phyloP scores from a whole-genome alignment of 2,888 invertebrate species.

The Ctenicera cuprea region DNA sequence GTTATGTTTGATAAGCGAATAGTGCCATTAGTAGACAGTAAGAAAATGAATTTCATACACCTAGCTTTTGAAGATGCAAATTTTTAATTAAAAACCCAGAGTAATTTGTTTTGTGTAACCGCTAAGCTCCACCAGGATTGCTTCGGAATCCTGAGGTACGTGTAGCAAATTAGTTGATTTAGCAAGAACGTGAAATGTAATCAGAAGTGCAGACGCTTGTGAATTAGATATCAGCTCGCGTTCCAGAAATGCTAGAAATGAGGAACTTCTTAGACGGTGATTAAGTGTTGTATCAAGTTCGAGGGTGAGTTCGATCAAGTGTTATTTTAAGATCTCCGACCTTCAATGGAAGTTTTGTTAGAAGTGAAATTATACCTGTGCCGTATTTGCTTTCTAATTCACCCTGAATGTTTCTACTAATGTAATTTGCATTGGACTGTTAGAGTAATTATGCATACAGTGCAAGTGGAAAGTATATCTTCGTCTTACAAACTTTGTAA shows the following conservation, averaged over 20 bases:
- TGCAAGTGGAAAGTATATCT: too few species aligned
- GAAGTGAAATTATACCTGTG: not conserved
- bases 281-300: conserved; percentile 25
- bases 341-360: not conserved
- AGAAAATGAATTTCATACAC: not conserved
- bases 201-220: conserved; percentile 28
- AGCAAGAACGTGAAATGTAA: conserved; percentile 30
- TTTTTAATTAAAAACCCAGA: not conserved
- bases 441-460: too few species aligned
- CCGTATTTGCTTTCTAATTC: not conserved
- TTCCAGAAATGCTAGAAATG: conserved; percentile 14
- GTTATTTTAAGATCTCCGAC: not conserved
- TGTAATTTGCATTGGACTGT: too few species aligned
- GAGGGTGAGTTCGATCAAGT: conserved; percentile 5
- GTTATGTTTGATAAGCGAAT: too few species aligned
- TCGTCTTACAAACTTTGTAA: too few species aligned
- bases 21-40: too few species aligned
- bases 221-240: conserved; percentile 20
- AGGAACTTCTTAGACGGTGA: conserved; percentile 25
- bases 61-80: not conserved
- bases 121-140: not conserved
- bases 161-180: conserved; percentile 30
- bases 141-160: conserved; percentile 2
- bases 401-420: not conserved
- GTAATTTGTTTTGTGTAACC: conserved; percentile 9